phyloP scores from a whole-genome alignment of 1,140 invertebrate species.

The Drosophila fuyamai region DNA sequence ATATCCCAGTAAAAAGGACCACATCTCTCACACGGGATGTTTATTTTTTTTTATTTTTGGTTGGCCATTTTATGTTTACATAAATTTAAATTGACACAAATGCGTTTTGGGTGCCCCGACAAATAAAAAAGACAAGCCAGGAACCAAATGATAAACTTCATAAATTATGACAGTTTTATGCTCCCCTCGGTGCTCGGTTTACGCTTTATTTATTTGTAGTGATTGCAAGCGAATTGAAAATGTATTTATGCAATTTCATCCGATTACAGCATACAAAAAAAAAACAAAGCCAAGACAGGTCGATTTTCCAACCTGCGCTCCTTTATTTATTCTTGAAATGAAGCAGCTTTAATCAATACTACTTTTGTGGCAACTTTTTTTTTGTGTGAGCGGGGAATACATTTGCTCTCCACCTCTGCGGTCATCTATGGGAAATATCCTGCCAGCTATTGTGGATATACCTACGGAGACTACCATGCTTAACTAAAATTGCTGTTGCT shows the following conservation, averaged over 20 bases:
- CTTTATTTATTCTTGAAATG: conserved; percentile 2
- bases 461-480: conserved; percentile 16
- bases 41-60: conserved; percentile 14
- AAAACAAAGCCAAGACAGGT: conserved; percentile 21
- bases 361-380: conserved; percentile 45
- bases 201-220: conserved; percentile 59
- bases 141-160: conserved; percentile 69
- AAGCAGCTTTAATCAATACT: conserved; percentile 55
- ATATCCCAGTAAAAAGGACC: conserved; percentile 40
- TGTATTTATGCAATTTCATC: conserved; percentile 67
- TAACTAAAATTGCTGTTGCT: conserved; percentile 44
- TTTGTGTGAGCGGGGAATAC: conserved; percentile 1
- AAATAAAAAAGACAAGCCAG: conserved; percentile 28
- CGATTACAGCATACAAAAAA: conserved; percentile 16
- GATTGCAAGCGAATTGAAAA: conserved; percentile 60
- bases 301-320: background rate
- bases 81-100: conserved; percentile 83
- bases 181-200: conserved; percentile 24
- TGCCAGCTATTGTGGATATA: conserved; percentile 31
- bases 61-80: conserved; percentile 75
- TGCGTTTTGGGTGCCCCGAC: conserved; percentile 45
- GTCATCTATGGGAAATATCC: conserved; percentile 22
- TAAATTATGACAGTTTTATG: conserved; percentile 70
- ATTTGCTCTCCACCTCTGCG: background rate
- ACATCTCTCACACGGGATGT: conserved; percentile 40